These are phyloP conservation scores for Poicephalus gulielmi DNA, from an alignment of 2,113 vertebrate species.

Conservation along the genomic window DNA sequence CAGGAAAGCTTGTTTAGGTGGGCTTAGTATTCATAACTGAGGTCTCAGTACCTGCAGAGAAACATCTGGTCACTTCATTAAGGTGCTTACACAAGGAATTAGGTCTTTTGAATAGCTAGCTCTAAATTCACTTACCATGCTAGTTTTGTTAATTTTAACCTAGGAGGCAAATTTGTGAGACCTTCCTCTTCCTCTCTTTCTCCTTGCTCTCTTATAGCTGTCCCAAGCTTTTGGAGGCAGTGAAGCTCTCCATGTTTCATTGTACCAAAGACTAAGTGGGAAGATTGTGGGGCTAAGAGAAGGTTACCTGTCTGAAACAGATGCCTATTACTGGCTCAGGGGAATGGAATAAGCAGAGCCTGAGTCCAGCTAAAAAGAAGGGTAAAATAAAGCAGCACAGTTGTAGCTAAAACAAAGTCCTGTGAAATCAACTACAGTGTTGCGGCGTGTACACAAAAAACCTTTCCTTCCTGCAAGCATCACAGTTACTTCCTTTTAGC, in stretches of 20 bases:
- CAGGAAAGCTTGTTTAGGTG: not conserved
- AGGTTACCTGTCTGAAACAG: not conserved
- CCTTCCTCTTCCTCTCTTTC: not conserved
- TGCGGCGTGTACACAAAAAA: not conserved
- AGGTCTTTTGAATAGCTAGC: not conserved
- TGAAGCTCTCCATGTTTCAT: not conserved
- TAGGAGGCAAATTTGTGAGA: not conserved
- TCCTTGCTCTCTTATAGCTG: not conserved
- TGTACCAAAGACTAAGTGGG: fast-evolving
- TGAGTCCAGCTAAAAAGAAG: not conserved
- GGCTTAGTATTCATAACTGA: not conserved
- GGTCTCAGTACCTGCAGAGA: not conserved
- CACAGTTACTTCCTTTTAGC: not conserved
- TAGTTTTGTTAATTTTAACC: not conserved
- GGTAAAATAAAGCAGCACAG: not conserved
- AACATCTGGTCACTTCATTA: not conserved
- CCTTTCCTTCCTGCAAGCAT: not conserved
- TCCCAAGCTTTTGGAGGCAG: not conserved
- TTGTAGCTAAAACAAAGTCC: not conserved
- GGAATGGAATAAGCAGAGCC: not conserved
- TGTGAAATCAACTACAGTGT: fast-evolving
- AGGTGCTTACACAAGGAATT: not conserved
- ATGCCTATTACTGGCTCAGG: not conserved
- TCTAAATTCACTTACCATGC: not conserved
- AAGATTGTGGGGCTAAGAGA: not conserved